Evolutionary conservation across 2,888 invertebrate species (phyloP), one percentile per base, ranked within the genome.

Genomic region (Ectemnius continuus): DNA sequence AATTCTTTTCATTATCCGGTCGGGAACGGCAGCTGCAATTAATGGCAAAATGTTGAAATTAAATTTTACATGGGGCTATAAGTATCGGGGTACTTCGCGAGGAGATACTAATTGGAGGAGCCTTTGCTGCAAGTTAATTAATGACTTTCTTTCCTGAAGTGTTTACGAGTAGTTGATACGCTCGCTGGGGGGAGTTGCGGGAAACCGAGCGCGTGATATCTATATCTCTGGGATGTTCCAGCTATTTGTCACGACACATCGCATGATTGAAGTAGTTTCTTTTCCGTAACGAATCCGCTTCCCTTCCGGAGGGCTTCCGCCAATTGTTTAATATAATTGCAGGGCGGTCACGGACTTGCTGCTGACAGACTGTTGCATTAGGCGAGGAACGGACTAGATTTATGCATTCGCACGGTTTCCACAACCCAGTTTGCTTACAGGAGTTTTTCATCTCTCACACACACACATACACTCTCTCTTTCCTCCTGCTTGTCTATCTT

Each of bases 281-380:
- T 20, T 4, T 36, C 64, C n/a, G 16, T 16, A 6, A 18, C 60
- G 11, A 59, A 59, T 23, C 2, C 16, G 23, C 36, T 52, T 8
- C 26, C 16, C 47, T 23, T 18, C 28, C 11, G 20, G 23, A 47
- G 0, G 4, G 20, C 47, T 62, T 48, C 52, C 46, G 60, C 28
- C 62, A 11, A 46, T 70, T 70, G 66, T 59, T 60, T 20, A 11
- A 20, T 26, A 47, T 66, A 70, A 73, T 70, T 73, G 62, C 66
- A 16, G 36, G 23, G 28, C 20, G 20, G n/a, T 23, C 45, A 36
- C 14, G 18, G 23, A 23, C 23, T 23, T 23, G 23, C 23, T 23
- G 23, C 23, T 11, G 36, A 11, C 36, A 23, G 4, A 45, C 11
- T 11, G 48, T 23, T 59, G 52, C 23, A 46, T 23, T 36, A 64